Percentiles rank a stretch among this genome's conserved stretches.
These are phyloP conservation scores for Ophion costatus DNA, from an alignment of 2,888 invertebrate genomes.

Conservation along the genomic window DNA sequence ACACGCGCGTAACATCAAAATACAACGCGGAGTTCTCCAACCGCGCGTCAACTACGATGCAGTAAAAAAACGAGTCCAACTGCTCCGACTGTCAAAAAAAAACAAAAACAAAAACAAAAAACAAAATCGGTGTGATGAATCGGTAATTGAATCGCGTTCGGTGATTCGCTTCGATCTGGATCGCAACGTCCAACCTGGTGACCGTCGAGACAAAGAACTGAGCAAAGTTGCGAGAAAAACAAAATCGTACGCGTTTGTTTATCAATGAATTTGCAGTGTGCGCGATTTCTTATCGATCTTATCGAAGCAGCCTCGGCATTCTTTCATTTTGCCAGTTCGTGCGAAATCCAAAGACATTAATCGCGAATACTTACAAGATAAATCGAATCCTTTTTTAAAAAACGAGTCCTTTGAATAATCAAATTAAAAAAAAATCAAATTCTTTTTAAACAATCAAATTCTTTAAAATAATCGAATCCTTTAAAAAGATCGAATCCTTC, in stretches of 20 bases:
- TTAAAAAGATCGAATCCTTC: too few species aligned
- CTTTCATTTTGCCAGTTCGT: too few species aligned
- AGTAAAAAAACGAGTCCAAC: slow-evolving; percentile 1
- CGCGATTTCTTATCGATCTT: too few species aligned
- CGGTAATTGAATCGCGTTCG: not conserved
- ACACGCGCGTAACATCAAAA: slow-evolving; percentile 48
- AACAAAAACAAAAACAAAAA: not conserved
- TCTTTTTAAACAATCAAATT: too few species aligned
- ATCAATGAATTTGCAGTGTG: not conserved
- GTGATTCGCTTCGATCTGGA: not conserved
- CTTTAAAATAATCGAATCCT: too few species aligned
- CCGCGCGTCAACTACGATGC: not conserved
- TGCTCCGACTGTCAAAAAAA: not conserved
- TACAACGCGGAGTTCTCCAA: slow-evolving; percentile 37
- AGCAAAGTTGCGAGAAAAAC: not conserved
- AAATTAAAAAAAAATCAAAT: not conserved
- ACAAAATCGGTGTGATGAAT: too few species aligned
- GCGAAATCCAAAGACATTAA: not conserved
- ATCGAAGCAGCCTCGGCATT: too few species aligned
- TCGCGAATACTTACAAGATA: not conserved
- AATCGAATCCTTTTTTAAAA: not conserved
- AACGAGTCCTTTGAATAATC: too few species aligned
- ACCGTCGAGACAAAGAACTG: not conserved
- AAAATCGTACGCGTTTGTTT: not conserved
- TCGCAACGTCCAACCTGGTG: not conserved